Evolutionary conservation across 2,888 invertebrate genomes (phyloP), one percentile per base, ranked within the genome.

Genomic region (Tachina lurida): DNA sequence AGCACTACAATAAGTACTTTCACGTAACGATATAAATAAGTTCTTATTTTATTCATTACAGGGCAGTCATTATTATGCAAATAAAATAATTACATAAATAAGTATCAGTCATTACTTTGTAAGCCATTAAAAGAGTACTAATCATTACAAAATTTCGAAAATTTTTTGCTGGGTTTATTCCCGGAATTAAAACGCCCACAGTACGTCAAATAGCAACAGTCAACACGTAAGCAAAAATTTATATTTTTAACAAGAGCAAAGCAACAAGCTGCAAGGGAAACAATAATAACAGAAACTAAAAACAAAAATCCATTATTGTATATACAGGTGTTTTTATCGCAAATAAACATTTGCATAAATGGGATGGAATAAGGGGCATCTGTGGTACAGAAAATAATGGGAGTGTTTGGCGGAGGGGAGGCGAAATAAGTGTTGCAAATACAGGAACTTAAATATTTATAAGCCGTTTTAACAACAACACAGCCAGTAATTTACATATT

Each of bases 271-370:
- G 22, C 74, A 74, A 7, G 13, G 67, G 5, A 41, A 73, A n/a
- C n/a, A 73, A 3, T 56, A 65, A 15, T 15, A 45, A 13, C 17
- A 13, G 8, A 8, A 49, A 54, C 70, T 65, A n/a, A 67, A 56
- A 58, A 67, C 75, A 76, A 31, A 31, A 31, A 31, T 60, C 52
- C 45, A 73, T 81, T 77, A 76, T 76, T 80, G 80, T 73, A 56
- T 56, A n/a, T 77, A 52, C 85, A 85, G 78, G 85, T 85, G 78
- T 70, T 78, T 75, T 70, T 75, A 85, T 78, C 81, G 73, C 77
- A 63, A 81, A 67, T 68, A 81, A 63, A 63, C 75, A 78, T 84
- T 81, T 81, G 78, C 81, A 85, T 82, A 82, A 75, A 60, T 75
- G 39, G 74, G 71, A 58, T 49, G 43, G 5, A 45, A 12, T n/a